Evolutionary conservation across 2,888 invertebrate genomes (phyloP).

Genomic region (Leptinotarsa rubiginosa): DNA sequence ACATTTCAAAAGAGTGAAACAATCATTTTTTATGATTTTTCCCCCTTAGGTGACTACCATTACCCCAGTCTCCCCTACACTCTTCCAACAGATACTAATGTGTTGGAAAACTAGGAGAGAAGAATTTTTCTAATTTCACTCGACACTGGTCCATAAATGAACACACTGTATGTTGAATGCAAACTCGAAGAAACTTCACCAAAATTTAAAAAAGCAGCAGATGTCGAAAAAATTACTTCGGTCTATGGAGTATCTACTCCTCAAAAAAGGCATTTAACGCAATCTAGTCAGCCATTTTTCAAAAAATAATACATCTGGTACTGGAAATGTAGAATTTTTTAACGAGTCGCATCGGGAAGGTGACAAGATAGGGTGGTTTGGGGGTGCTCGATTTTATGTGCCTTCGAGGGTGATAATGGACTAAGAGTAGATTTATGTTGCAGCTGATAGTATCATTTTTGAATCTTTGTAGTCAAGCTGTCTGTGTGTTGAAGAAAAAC

Average conservation of each 20-base stretch:
- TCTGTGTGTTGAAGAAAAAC: no score
- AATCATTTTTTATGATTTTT: no score
- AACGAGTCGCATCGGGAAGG: neutral
- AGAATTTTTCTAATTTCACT: no score
- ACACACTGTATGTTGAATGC: no score
- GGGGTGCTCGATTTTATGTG: neutral
- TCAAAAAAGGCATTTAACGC: neutral
- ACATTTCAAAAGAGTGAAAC: no score
- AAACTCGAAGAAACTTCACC: neutral
- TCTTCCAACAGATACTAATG: no score
- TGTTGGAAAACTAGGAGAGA: no score
- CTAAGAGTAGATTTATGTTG: neutral
- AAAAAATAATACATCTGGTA: constrained; percentile 1
- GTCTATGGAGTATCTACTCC: neutral
- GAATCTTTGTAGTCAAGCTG: no score
- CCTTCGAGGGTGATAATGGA: neutral
- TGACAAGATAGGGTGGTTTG: neutral
- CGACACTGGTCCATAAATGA: no score
- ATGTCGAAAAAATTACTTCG: neutral
- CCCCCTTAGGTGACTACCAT: no score
- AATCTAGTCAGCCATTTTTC: neutral
- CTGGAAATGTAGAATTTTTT: neutral
- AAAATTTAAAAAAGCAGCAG: neutral
- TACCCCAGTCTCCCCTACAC: no score
- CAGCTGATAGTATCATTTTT: no score